Base-by-base conservation (phyloP, 2,113 vertebrate species). In the Forbesichthys agassizii region DNA sequence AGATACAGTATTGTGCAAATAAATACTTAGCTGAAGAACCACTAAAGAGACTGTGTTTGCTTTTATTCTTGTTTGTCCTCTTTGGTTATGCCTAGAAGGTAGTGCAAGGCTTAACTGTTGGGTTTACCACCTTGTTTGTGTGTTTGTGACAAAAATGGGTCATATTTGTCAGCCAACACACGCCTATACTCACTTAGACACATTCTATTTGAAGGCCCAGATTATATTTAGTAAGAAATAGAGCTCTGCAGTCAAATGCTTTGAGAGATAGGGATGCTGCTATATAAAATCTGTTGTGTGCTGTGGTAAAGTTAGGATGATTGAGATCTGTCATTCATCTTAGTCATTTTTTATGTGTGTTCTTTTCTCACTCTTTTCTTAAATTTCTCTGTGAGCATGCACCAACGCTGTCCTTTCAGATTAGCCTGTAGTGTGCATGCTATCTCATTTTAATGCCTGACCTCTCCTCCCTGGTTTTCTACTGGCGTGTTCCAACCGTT, bases 401-500 rank as follows among this genome's bases (percentile, higher is more conserved):
- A 13, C 53, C 27, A 16, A 9, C 16, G 46, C 54, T 82, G 42
- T 0, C 33, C 59, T 33, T 60, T 51, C 11, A 71, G 66, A 78
- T 75, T 68, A 51, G 1, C n/a, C 52, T 52, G 12, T 27, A 48
- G 73, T 33, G 58, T 27, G 69, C 49, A 54, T 74, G 61, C 73
- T 92, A 92, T 92, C 90, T 88, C 5, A 36, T 61, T 9, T 5
- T 5, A 68, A 18, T 69, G 75, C 52, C 72, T 80, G 78, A 58
- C 55, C 46, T 54, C 85, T 87, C 89, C 90, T 79, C 90, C 90
- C 87, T 73, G 72, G 55, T 53, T 58, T 48, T 47, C 62, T 36
- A 59, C 79, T 76, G 77, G 46, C 33, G 75, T 78, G 0, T 0
- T 79, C 88, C 77, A 89, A 90, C 96, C 89, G 96, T 97, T 95